These are phyloP conservation scores for Idaea straminata DNA, from an alignment of 2,888 invertebrate species.

Conservation along the genomic window DNA sequence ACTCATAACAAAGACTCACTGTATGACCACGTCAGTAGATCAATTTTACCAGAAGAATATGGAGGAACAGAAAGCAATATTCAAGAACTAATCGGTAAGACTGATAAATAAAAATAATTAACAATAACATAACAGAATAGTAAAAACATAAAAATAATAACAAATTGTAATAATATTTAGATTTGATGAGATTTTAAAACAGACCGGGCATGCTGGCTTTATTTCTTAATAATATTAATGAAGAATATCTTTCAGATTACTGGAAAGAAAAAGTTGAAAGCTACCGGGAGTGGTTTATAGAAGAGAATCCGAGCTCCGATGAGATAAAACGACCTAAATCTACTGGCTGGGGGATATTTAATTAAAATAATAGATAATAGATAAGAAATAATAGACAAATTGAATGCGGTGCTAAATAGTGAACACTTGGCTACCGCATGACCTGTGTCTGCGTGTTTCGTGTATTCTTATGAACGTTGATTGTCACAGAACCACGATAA, in stretches of 20 bases:
- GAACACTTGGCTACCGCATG: no score
- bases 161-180: no score
- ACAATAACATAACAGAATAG: no score
- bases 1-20: conserved; percentile 19
- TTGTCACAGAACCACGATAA: no score
- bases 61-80: conserved; percentile 25
- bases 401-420: not conserved
- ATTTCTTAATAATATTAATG: no score
- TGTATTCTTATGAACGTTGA: no score
- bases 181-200: no score
- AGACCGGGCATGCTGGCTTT: no score
- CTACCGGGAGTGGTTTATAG: conserved; percentile 19
- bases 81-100: conserved; percentile 23
- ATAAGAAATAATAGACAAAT: not conserved
- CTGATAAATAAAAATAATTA: conserved; percentile 9
- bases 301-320: conserved; percentile 20
- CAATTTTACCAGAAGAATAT: conserved; percentile 26
- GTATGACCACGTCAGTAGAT: conserved; percentile 20
- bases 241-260: conserved; percentile 13
- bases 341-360: not conserved
- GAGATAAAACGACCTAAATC: conserved; percentile 18
- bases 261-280: conserved; percentile 20
- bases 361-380: not conserved
- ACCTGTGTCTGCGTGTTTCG: no score
- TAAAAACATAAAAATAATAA: no score